phyloP scores from a whole-genome alignment of 2,113 vertebrate genomes.

The Litocranius walleri region DNA sequence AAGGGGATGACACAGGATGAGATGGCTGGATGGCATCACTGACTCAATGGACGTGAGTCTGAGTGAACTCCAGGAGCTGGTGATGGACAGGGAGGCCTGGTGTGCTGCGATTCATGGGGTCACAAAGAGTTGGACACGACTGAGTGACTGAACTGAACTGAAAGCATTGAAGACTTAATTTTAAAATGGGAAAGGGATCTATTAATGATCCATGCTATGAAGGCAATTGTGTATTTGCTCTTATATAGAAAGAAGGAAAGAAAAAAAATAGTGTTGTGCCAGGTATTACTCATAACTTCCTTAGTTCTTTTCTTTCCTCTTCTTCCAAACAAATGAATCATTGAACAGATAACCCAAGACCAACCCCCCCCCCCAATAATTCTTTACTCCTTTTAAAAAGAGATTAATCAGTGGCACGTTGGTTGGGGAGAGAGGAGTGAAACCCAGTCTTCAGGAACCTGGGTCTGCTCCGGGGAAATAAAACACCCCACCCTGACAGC shows the following conservation, averaged over 20 bases:
- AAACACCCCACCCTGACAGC: fast-evolving
- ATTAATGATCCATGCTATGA: not conserved
- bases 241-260: not conserved
- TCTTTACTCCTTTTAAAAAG: not conserved
- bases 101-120: too few relatives aligned
- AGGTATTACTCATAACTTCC: not conserved
- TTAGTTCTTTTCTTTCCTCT: not conserved
- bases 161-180: not conserved
- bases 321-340: not conserved
- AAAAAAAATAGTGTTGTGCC: not conserved
- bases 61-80: too few relatives aligned
- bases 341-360: not conserved
- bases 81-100: too few relatives aligned
- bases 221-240: not conserved
- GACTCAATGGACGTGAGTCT: too few relatives aligned
- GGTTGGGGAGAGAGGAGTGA: not conserved
- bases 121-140: fast-evolving
- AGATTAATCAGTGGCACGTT: not conserved
- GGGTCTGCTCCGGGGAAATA: not conserved
- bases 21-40: too few relatives aligned
- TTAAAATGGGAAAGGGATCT: not conserved
- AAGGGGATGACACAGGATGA: too few relatives aligned
- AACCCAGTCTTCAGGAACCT: fast-evolving
- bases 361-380: fast-evolving
- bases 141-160: too few relatives aligned